Conservation (phyloP, 2,113 vertebrate species). For the Stigmatopora nigra region DNA sequence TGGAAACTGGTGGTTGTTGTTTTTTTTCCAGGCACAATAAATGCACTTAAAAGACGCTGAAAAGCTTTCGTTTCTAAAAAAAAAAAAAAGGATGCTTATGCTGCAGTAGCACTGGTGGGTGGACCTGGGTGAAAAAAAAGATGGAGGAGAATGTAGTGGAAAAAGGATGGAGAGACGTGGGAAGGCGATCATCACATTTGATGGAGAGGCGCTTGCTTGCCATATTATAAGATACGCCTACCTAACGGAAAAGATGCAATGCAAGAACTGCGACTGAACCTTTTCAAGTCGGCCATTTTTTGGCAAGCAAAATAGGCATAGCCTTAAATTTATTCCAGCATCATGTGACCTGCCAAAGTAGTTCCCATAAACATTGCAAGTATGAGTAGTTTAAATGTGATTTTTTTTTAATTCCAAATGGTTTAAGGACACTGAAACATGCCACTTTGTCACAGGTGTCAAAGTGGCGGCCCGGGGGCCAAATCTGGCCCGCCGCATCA, state of each 20-base stretch:
- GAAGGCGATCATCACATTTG: background rate
- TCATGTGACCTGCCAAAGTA: too few species aligned
- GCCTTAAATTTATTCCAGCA: too few species aligned
- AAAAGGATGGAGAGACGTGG: background rate
- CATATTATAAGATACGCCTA: background rate
- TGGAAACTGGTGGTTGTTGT: slow-evolving; percentile 43
- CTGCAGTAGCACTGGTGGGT: slow-evolving; percentile 2
- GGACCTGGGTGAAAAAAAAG: background rate
- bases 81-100: slow-evolving; percentile 13
- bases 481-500: too few species aligned
- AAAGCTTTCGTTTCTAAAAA: slow-evolving; percentile 1
- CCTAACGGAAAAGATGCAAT: background rate
- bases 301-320: too few species aligned
- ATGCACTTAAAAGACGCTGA: slow-evolving; percentile 2
- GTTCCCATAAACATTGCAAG: too few species aligned
- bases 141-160: slow-evolving; percentile 9
- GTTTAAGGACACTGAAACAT: too few species aligned
- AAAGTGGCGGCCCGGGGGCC: too few species aligned
- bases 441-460: too few species aligned
- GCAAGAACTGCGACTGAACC: background rate
- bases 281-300: too few species aligned
- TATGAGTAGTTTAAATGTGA: too few species aligned
- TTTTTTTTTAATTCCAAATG: too few species aligned
- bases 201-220: background rate
- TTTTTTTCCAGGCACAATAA: slow-evolving; percentile 22